Evolutionary conservation across 1,140 invertebrate genomes (phyloP).

Genomic region (Aphidius ervi): DNA sequence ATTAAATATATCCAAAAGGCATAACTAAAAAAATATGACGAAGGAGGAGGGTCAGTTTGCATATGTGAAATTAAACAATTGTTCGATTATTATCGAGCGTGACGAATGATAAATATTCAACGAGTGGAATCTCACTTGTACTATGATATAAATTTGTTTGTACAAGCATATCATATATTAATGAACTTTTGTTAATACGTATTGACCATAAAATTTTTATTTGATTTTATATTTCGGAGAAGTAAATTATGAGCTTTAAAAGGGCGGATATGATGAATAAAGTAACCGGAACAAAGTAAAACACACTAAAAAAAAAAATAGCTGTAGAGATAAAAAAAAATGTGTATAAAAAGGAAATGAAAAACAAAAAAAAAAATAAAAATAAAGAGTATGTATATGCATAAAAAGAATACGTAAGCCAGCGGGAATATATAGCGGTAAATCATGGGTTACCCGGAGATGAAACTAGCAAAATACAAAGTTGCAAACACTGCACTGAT

Average conservation of each 20-base stretch:
- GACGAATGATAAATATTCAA: constrained; percentile 36
- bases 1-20: too few species aligned
- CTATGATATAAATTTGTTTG: too few species aligned
- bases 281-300: too few species aligned
- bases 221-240: too few species aligned
- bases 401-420: constrained; percentile 6
- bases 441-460: constrained; percentile 18
- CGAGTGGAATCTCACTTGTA: constrained; percentile 10
- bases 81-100: constrained; percentile 35
- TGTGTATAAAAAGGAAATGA: not conserved
- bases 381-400: not conserved
- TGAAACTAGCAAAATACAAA: constrained; percentile 3
- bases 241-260: too few species aligned
- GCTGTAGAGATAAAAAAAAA: constrained; percentile 4
- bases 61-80: constrained; percentile 30
- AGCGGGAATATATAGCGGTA: constrained; percentile 4
- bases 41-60: not conserved
- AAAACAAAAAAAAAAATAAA: constrained; percentile 7
- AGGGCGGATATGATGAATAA: too few species aligned
- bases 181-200: too few species aligned
- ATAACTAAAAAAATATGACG: too few species aligned
- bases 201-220: too few species aligned
- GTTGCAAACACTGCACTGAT: not conserved
- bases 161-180: too few species aligned
- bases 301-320: too few species aligned